Base-by-base conservation (phyloP, 35 echinoderm and acorn worm genomes). In the Hemicentrotus pulcherrimus region DNA sequence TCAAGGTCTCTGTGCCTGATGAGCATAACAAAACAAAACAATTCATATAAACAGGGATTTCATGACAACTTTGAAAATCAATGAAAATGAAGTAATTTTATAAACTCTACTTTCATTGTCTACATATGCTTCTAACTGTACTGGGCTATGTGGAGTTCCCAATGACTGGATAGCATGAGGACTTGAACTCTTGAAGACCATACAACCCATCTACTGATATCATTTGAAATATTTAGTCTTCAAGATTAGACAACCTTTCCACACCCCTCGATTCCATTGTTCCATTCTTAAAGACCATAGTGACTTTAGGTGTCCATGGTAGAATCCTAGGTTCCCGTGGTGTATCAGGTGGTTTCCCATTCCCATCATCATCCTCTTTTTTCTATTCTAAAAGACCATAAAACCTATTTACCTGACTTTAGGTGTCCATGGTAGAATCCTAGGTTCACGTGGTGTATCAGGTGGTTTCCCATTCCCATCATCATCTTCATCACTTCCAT, bases 301-400 rank as follows among this genome's bases (percentile, higher is more conserved):
- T 98, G 91, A 98, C 97, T 98, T 99, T 99, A 52, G 98, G 98
- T 59, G 97, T 96, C 98, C 98, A 99, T 52, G 98, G 98, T 70
- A 99, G 85, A n/a, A 94, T 28, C n/a, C 95, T 96, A 15, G 97
- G 97, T 78, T 99, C 98, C 47, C 98, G 97, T 18, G 98, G 98
- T 9, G 98, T 98, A 46, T 97, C 97, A 32, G 98, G 98, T 47
- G 96, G 98, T 71, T 86, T 85, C 18, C 88, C 86, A 22, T 48
- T 58, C 33, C 96, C 92, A 45, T 98, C 35, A 0, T 41, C 35
- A 41, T 41, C 35, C 3, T 41, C 35, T 1, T 41, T 3, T 41
- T 41, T 41, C 35, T 41, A 41, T 41, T 41, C 35, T 41, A 1
- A 41, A 41, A 41, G 35, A 41, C 3, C 35, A 41, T 41, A 41